phyloP scores from a whole-genome alignment of 2,888 invertebrate species.

The Bellardia pandia region DNA sequence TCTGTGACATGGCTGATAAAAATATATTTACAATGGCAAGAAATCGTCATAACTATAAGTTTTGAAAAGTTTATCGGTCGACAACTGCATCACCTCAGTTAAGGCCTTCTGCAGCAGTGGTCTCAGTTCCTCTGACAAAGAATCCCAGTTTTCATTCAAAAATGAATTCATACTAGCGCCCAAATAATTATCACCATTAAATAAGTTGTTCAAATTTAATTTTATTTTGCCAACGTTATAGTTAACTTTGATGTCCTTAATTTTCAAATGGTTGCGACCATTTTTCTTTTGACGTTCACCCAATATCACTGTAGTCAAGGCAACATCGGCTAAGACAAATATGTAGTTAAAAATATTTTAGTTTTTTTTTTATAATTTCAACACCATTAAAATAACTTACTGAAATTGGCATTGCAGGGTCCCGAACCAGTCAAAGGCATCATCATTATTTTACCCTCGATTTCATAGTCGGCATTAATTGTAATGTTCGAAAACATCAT shows the following conservation, averaged over 20 bases:
- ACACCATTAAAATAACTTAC: constrained; percentile 85
- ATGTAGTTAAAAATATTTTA: background rate
- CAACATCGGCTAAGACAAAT: constrained; percentile 86
- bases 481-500: constrained; percentile 87
- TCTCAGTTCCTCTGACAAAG: constrained; percentile 89
- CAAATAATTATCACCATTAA: constrained; percentile 89
- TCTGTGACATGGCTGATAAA: no score
- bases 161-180: constrained; percentile 90
- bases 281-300: constrained; percentile 86
- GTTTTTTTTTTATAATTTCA: background rate
- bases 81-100: constrained; percentile 86
- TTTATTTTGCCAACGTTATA: constrained; percentile 88
- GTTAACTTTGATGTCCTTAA: constrained; percentile 87
- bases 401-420: constrained; percentile 88
- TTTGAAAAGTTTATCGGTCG: constrained; percentile 86
- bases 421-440: constrained; percentile 90
- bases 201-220: constrained; percentile 89
- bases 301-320: constrained; percentile 86
- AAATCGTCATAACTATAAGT: constrained; percentile 86
- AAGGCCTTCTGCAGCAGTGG: constrained; percentile 88
- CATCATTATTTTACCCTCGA: constrained; percentile 89
- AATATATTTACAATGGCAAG: constrained; percentile 81
- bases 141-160: constrained; percentile 91
- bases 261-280: constrained; percentile 85
- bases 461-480: constrained; percentile 87